Evolutionary conservation across 92 coral and sea anemone genomes (phyloP), one percentile per base, ranked within the genome.

Genomic region (Palythoa grandiflora): DNA sequence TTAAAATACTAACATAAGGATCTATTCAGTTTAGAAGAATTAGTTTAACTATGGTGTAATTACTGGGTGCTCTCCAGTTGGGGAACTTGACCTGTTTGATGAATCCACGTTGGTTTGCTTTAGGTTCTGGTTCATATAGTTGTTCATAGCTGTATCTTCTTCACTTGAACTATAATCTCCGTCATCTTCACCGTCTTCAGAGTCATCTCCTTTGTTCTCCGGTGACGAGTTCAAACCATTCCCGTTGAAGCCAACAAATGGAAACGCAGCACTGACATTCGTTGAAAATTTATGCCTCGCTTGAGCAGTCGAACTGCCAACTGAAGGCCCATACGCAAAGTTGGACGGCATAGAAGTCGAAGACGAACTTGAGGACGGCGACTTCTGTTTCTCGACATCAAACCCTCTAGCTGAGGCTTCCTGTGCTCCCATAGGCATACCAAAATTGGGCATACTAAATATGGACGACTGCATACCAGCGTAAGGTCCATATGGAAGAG

Each of bases 401-500:
- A 81, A 88, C n/a, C 94, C 92, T 17, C 89, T 87, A 52, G 89
- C 66, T 68, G 89, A 39, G 52, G 80, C 53, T 20, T 87, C 89
- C 44, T 87, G 92, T 51, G 93, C 54, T 6, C 88, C 83, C 90
- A 89, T 73, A 28, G 92, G 84, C 90, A 94, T 93, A 37, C 98
- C 95, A 59, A 91, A 95, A 14, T 91, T 91, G 38, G 95, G 36
- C 53, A 91, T 73, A 52, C 92, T 81, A 51, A 81, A 81, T 81
- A 81, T 81, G 9, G 86, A 81, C 40, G 86, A 95, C 3, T 94
- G 89, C 94, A 93, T 81, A 35, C 90, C 93, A 13, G 94, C 91
- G 60, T 89, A 95, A 20, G 94, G 94, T 54, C 87, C 96, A 74
- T 83, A 95, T 0, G 98, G 77, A 87, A 90, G 84, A 16, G 91